Evolutionary conservation across 1,140 invertebrate genomes (phyloP), one percentile per base, ranked within the genome.

Genomic region (Drosophila lacteicornis): DNA sequence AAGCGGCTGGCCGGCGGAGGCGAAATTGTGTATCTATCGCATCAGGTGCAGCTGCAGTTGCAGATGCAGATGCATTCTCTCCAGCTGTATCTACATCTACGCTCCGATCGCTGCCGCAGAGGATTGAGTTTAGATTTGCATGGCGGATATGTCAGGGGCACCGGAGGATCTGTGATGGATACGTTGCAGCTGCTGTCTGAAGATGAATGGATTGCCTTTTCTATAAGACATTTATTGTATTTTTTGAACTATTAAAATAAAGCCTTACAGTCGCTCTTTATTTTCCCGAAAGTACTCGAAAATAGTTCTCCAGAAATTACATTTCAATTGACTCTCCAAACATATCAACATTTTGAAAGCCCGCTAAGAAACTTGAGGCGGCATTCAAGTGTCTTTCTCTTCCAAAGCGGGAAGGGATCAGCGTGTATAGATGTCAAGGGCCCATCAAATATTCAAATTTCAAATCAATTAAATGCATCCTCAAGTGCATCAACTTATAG

Each of bases 391-490:
- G 73, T 27, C 36, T 65, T 75, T 70, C 45, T n/a, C 30, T 75
- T 55, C 13, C 46, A 68, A 57, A 57, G 17, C 17, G 40, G 30
- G 11, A 47, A 49, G 38, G 49, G 33, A 75, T 62, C 57, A 22
- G 25, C 40, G 19, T 43, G 30, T 42, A 58, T 42, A 22, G 22
- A 55, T 68, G 73, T 77, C 62, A 56, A 77, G 74, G 15, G 74
- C 38, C 74, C 42, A 77, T 77, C 63, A 59, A 69, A 77, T 69
- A 77, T 49, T 77, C 27, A 77, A 77, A 77, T 56, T 68, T 55
- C 9, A 42, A 66, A 60, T 68, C 63, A 77, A 68, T 77, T 60
- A 77, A 59, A 58, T 51, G 57, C 53, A 47, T 15, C 19, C 46
- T 69, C 40, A 77, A 60, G 73, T 59, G 49, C 63, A 60, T 17